phyloP scores from a whole-genome alignment of 2,113 vertebrate genomes.

The Neolamprologus tretocephalus region DNA sequence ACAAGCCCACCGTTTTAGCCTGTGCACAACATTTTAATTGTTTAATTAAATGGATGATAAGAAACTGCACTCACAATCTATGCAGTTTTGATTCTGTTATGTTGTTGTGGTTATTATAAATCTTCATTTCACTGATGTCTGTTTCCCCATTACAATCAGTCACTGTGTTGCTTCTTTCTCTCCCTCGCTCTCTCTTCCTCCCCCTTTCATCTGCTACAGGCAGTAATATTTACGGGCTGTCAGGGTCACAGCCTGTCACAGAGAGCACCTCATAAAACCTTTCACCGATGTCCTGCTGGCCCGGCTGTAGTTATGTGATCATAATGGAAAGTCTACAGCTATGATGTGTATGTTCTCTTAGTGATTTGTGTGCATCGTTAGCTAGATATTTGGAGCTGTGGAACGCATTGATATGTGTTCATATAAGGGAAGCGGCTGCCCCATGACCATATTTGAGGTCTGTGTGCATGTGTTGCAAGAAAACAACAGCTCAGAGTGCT shows the following conservation, averaged over 20 bases:
- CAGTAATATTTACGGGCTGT: slow-evolving; percentile 47
- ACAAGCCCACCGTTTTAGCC: background rate
- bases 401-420: background rate
- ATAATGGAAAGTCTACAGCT: slow-evolving; percentile 33
- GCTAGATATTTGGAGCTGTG: background rate
- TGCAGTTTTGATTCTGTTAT: background rate
- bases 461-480: background rate
- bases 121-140: background rate
- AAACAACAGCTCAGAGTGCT: background rate
- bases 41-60: background rate
- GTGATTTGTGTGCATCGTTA: slow-evolving; percentile 31
- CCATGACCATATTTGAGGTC: background rate
- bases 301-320: slow-evolving; percentile 38
- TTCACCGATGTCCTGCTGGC: slow-evolving; percentile 22
- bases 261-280: slow-evolving; percentile 43
- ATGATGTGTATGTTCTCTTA: background rate
- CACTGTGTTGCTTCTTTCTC: background rate
- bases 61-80: background rate
- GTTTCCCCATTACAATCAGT: background rate
- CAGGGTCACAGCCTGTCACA: slow-evolving; percentile 37
- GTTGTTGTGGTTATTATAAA: background rate
- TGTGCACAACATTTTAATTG: background rate
- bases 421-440: background rate
- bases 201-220: background rate
- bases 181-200: background rate